These are phyloP conservation scores for Chrysotoxum bicinctum DNA, from an alignment of 2,888 invertebrate genomes.

Conservation along the genomic window DNA sequence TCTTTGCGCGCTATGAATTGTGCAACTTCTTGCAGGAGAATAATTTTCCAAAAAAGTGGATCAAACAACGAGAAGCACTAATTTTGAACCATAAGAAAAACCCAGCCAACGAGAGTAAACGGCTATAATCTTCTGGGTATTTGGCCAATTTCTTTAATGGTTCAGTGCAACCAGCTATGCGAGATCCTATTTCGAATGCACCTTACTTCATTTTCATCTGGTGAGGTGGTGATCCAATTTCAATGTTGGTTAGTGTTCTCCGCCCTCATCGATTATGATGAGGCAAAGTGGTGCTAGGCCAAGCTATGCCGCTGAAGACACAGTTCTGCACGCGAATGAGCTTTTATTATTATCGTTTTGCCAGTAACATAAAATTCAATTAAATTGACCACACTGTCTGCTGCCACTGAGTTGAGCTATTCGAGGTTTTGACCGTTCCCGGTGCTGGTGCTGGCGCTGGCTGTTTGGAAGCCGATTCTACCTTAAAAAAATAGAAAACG, in stretches of 20 bases:
- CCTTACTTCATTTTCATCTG: constrained; percentile 1
- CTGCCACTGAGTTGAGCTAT: constrained; percentile 39
- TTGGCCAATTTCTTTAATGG: constrained; percentile 48
- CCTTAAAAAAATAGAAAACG: constrained; percentile 16
- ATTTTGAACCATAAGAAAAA: constrained; percentile 39
- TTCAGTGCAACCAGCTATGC: not conserved
- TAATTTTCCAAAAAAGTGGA: constrained; percentile 61
- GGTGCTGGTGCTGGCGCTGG: not conserved
- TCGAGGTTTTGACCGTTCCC: constrained; percentile 14
- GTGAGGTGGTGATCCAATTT: constrained; percentile 56
- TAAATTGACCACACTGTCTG: constrained; percentile 60
- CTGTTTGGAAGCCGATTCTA: not conserved
- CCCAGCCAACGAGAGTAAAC: not conserved
- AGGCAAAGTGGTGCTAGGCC: constrained; percentile 28
- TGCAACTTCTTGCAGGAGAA: constrained; percentile 39
- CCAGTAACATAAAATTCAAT: constrained; percentile 71
- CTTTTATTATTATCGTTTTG: constrained; percentile 52
- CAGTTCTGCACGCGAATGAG: constrained; percentile 1
- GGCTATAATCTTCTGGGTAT: constrained; percentile 46
- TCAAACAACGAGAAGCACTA: constrained; percentile 60
- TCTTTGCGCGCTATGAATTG: constrained; percentile 20
- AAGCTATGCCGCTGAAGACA: not conserved
- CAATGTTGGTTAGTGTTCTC: constrained; percentile 31
- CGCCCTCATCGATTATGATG: constrained; percentile 64
- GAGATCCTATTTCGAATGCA: constrained; percentile 17